Percentiles rank a stretch among this genome's conserved stretches.
Conservation (phyloP, 2,797 vertebrate species). For the Galaxias olidus region DNA sequence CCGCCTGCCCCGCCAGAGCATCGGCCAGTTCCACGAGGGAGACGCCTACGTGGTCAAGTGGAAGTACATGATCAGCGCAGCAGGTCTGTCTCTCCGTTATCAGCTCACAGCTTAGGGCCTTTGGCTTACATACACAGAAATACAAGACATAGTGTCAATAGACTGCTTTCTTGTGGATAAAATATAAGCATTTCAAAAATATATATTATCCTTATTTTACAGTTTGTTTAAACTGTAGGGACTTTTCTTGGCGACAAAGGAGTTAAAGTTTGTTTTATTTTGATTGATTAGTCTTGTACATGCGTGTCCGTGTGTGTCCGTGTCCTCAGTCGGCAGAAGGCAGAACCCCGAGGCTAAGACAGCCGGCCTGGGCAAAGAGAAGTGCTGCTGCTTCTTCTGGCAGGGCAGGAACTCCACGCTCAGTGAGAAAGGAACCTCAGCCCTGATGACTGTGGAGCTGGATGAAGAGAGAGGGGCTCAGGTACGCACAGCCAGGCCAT, state of each 20-base stretch:
- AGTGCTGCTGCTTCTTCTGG: constrained; percentile 98
- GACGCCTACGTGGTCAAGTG: constrained; percentile 98
- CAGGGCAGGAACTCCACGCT: constrained; percentile 93
- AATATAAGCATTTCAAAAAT: too few species aligned
- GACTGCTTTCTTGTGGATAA: background rate
- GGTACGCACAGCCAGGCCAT: constrained; percentile 64
- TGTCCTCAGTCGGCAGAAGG: constrained; percentile 85
- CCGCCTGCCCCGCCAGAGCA: constrained; percentile 93
- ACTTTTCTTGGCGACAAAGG: background rate
- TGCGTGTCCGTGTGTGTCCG: background rate
- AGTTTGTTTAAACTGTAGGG: too few species aligned
- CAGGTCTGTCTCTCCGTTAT: constrained; percentile 78
- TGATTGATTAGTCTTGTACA: background rate
- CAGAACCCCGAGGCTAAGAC: constrained; percentile 87
- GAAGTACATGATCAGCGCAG: constrained; percentile 93
- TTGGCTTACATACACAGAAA: too few species aligned
- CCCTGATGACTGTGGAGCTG: constrained; percentile 96
- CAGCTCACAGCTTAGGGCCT: background rate
- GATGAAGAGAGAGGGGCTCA: constrained; percentile 95
- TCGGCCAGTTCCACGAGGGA: constrained; percentile 97
- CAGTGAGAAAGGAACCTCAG: constrained; percentile 95
- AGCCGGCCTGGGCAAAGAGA: constrained; percentile 86
- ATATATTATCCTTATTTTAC: too few species aligned
- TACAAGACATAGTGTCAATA: background rate
- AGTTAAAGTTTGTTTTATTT: too few species aligned